These are phyloP conservation scores for Drosophila fulvimacula DNA, from an alignment of 2,888 invertebrate species.

Conservation along the genomic window DNA sequence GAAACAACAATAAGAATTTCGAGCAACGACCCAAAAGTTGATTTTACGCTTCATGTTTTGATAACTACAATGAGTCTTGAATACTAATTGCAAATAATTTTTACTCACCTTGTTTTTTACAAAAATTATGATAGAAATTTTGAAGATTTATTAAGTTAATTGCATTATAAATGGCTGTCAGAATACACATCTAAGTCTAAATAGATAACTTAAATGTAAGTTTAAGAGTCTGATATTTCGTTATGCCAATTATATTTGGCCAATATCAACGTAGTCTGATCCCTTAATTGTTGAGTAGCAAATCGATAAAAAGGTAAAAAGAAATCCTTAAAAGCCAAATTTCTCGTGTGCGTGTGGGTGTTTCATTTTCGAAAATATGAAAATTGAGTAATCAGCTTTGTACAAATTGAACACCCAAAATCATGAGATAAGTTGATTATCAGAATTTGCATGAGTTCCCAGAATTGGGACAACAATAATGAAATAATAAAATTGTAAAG, in stretches of 20 bases:
- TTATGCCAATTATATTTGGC: conserved; percentile 7
- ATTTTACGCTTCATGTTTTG: background rate
- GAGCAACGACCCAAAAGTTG: background rate
- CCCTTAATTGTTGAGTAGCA: conserved; percentile 20
- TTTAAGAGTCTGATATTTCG: background rate
- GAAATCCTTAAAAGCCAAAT: conserved; percentile 16
- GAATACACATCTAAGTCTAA: background rate
- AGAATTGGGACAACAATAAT: conserved; percentile 21
- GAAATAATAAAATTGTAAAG: conserved; percentile 2
- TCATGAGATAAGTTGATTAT: conserved; percentile 43
- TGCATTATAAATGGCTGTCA: background rate
- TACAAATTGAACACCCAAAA: conserved; percentile 42
- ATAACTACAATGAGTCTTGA: too few species aligned
- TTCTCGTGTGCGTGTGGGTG: conserved; percentile 4
- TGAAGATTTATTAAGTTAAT: background rate
- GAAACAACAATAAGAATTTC: background rate
- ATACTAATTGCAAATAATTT: too few species aligned
- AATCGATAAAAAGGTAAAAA: conserved; percentile 35
- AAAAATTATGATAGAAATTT: background rate
- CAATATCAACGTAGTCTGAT: conserved; percentile 12
- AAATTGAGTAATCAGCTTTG: conserved; percentile 54
- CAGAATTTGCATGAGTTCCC: conserved; percentile 10
- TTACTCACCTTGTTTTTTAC: too few species aligned
- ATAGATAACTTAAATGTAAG: background rate
- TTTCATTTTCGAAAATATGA: conserved; percentile 18